A percentile compares a stretch with the other conserved stretches of the same genome.
Evolutionary conservation across 2,888 invertebrate genomes (phyloP).

Genomic region (Xanthorhoe spadicearia): DNA sequence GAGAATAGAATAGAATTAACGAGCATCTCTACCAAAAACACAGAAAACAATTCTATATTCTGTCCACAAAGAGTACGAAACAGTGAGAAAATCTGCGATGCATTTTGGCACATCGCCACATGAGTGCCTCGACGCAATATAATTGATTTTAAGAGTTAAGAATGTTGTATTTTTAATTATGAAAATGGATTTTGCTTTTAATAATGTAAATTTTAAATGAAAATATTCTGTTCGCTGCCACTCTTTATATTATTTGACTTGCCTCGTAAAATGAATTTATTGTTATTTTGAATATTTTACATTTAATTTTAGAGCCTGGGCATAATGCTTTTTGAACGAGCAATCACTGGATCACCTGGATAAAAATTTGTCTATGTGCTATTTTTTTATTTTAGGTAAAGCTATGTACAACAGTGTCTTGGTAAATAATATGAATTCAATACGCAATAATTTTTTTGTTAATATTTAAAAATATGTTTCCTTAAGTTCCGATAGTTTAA

Average conservation of each 20-base stretch:
- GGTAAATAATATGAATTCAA: too few species aligned
- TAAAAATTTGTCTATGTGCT: too few species aligned
- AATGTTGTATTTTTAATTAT: slow-evolving; percentile 12
- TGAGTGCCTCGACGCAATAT: slow-evolving; percentile 35
- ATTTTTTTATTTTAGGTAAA: too few species aligned
- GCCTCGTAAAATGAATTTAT: too few species aligned
- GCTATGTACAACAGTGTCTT: too few species aligned
- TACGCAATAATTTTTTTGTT: too few species aligned
- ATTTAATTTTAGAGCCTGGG: too few species aligned
- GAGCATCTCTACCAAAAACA: not conserved
- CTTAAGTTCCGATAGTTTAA: too few species aligned
- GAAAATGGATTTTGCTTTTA: not conserved
- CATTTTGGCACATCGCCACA: slow-evolving; percentile 44
- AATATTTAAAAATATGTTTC: too few species aligned
- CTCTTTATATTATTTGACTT: not conserved
- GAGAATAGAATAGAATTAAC: not conserved
- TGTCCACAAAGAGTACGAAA: slow-evolving; percentile 30
- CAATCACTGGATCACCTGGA: too few species aligned
- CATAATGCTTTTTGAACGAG: too few species aligned
- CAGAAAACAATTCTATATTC: slow-evolving; percentile 3
- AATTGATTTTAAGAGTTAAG: slow-evolving; percentile 42
- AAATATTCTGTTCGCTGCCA: not conserved
- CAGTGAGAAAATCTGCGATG: slow-evolving; percentile 39
- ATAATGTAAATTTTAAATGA: not conserved
- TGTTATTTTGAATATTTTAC: too few species aligned